Evolutionary conservation across 2,113 vertebrate species (phyloP), one percentile per base, ranked within the genome.

Genomic region (Nyctibius bracteatus): DNA sequence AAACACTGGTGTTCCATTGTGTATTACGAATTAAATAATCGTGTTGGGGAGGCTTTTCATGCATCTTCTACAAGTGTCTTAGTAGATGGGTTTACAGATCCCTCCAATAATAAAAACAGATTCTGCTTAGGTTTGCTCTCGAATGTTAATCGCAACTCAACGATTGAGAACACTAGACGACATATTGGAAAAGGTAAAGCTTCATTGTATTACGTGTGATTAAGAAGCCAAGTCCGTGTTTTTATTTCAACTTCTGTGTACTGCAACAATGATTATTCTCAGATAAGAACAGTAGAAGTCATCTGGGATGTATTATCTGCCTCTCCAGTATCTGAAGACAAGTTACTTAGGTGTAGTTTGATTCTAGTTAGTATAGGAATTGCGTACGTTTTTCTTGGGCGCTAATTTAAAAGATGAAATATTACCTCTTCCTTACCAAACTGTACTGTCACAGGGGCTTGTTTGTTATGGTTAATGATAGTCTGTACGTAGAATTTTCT

Each of bases 1-100:
- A 99, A 99, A 88, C 99, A 99, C 97, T 99, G 99, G 99, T 99
- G 99, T 98, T 99, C 99, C n/a, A 99, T 99, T 82, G 99, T 99
- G 88, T 99, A 99, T 98, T 99, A 99, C 16, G 99, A 99, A 96
- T 98, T 99, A 92, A 99, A 99, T 91, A 99, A 99, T 85, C 98
- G 99, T 35, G 99, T 99, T 39, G 99, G 99, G 21, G 99, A 99
- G 92, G 99, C 99, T 77, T 99, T 99, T 95, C 99, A 99, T 28
- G 99, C 99, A 37, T 99, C 99, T 70, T 99, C 99, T 33, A 99
- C 99, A 86, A 99, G 99, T n/a, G 99, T 99, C 73, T 98, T 99
- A 54, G 99, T 99, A 33, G 99, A 99, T 77, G 99, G 99, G 66
- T 99, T 99, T 97, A 99, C 99, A 66, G 99, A 99, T 96, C 99